phyloP scores from a whole-genome alignment of 2,113 vertebrate genomes.

The Epinephelus fuscoguttatus region DNA sequence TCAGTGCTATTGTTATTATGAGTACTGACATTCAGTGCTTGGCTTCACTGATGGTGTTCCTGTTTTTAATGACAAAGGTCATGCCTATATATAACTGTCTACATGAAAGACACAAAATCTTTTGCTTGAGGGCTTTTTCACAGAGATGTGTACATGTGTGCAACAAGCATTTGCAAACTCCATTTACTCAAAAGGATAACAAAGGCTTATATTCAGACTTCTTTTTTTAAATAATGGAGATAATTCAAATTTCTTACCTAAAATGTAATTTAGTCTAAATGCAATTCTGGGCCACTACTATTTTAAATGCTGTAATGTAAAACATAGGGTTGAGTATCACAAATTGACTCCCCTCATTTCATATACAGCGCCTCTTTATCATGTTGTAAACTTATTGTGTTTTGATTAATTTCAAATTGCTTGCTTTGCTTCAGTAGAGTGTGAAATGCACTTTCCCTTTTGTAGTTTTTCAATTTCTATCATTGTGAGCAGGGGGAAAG shows the following conservation, averaged over 20 bases:
- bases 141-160: neutral
- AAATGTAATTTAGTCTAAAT: slow-evolving; percentile 25
- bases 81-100: slow-evolving; percentile 48
- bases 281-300: slow-evolving; percentile 10
- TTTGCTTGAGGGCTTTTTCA: slow-evolving; percentile 1
- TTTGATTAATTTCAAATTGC: slow-evolving; percentile 88
- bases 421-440: slow-evolving; percentile 85
- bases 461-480: slow-evolving; percentile 85
- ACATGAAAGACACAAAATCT: slow-evolving; percentile 30
- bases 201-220: neutral
- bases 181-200: slow-evolving; percentile 12
- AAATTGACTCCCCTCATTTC: slow-evolving; percentile 73
- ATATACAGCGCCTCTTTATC: slow-evolving; percentile 81
- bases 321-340: slow-evolving; percentile 49
- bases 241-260: slow-evolving; percentile 14
- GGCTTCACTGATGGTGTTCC: slow-evolving; percentile 30
- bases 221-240: slow-evolving; percentile 6
- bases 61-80: slow-evolving; percentile 52
- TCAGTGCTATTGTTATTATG: slow-evolving; percentile 60
- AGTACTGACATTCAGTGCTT: slow-evolving; percentile 58
- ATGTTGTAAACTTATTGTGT: slow-evolving; percentile 85
- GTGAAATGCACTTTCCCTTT: slow-evolving; percentile 87
- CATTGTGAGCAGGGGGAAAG: slow-evolving; percentile 70
- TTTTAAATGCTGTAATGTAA: slow-evolving; percentile 49
- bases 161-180: slow-evolving; percentile 29